Evolutionary conservation across 2,113 vertebrate genomes (phyloP).

Genomic region (Heptranchias perlo): DNA sequence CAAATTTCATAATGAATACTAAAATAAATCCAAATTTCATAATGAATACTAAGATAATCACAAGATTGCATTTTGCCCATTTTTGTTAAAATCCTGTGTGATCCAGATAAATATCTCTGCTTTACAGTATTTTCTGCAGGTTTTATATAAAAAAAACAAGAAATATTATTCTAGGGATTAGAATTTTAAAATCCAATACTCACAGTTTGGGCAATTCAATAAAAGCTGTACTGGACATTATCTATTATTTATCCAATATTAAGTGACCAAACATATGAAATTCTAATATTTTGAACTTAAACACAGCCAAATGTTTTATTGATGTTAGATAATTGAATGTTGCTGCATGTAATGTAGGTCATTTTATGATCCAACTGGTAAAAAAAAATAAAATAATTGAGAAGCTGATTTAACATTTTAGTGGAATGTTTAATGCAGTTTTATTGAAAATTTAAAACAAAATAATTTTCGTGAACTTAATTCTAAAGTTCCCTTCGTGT

Average conservation of each 20-base stretch:
- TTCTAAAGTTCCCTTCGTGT: not conserved
- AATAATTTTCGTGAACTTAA: not conserved
- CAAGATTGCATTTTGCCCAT: not conserved
- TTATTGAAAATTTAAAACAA: not conserved
- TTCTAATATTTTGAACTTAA: slow-evolving; percentile 1
- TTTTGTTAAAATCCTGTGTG: slow-evolving; percentile 12
- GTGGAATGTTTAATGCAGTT: not conserved
- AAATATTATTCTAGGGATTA: not conserved
- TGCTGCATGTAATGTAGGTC: not conserved
- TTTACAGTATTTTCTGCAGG: not conserved
- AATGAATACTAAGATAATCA: not conserved
- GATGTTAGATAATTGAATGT: slow-evolving; percentile 15
- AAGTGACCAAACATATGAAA: not conserved
- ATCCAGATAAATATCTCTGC: not conserved
- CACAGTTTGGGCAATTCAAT: not conserved
- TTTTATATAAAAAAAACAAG: not conserved
- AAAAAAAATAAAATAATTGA: not conserved
- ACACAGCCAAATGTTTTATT: not conserved
- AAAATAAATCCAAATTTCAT: not conserved
- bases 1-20: not conserved
- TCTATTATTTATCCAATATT: not conserved
- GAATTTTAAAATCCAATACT: not conserved
- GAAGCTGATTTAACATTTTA: not conserved
- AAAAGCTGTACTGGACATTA: not conserved
- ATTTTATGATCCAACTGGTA: not conserved